These are phyloP conservation scores for Apolygus lucorum DNA, from an alignment of 1,140 invertebrate genomes.

Conservation along the genomic window DNA sequence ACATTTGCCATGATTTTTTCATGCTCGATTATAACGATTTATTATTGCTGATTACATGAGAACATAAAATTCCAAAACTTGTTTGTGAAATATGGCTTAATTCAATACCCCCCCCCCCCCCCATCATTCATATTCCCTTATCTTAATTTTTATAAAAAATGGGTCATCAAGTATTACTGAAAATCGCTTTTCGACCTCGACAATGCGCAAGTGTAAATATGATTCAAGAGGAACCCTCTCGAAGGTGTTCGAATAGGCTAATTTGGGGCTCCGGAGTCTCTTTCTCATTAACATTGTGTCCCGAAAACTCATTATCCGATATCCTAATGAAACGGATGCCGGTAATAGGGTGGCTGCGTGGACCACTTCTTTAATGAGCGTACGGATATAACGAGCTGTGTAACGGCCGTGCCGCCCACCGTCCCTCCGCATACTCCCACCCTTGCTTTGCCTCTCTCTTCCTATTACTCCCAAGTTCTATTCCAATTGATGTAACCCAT, in stretches of 20 bases:
- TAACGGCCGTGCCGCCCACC: constrained; percentile 12
- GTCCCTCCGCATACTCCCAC: background rate
- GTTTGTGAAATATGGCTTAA: too few relatives aligned
- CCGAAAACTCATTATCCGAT: constrained; percentile 31
- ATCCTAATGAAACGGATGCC: constrained; percentile 31
- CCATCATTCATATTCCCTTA: too few relatives aligned
- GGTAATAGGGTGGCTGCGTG: constrained; percentile 25
- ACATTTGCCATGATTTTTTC: too few relatives aligned
- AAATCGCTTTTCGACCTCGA: too few relatives aligned
- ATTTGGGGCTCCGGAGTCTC: constrained; percentile 5
- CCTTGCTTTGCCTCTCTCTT: background rate
- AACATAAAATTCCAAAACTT: too few relatives aligned
- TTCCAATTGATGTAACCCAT: constrained; percentile 5
- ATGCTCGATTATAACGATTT: too few relatives aligned
- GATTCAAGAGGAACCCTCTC: constrained; percentile 9
- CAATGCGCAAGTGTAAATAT: background rate
- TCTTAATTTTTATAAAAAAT: too few relatives aligned
- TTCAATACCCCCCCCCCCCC: too few relatives aligned
- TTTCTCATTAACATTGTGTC: constrained; percentile 30
- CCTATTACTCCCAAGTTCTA: background rate
- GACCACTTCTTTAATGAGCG: constrained; percentile 23
- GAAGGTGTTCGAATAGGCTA: constrained; percentile 6
- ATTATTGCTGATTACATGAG: too few relatives aligned
- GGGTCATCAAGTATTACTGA: too few relatives aligned
- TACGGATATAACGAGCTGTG: constrained; percentile 21